Evolutionary conservation across 2,113 vertebrate species (phyloP).

Genomic region (Octodon degus): DNA sequence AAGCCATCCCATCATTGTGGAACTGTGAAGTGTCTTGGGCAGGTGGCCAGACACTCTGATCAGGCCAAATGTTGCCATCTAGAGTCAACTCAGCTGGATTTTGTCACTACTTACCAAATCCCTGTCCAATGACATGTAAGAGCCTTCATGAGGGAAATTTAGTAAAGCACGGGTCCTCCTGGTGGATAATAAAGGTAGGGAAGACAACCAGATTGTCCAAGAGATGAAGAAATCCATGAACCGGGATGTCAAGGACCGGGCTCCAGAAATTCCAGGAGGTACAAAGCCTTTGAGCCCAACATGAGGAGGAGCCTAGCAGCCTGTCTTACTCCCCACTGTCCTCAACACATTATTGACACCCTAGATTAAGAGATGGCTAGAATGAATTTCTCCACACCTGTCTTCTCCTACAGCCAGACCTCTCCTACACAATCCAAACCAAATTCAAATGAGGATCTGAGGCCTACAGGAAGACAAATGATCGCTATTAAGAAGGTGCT

Average conservation of each 20-base stretch:
- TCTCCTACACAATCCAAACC: slow-evolving; percentile 56
- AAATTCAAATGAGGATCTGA: slow-evolving; percentile 70
- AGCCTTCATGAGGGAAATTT: background rate
- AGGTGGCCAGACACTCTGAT: background rate
- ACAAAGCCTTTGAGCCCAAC: slow-evolving; percentile 58
- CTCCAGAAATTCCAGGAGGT: background rate
- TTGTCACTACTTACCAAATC: background rate
- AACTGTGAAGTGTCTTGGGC: background rate
- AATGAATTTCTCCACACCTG: slow-evolving; percentile 85
- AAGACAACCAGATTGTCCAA: background rate
- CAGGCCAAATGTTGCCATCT: background rate
- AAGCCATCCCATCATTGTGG: background rate
- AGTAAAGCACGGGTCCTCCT: background rate
- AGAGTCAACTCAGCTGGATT: background rate
- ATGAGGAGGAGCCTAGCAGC: slow-evolving; percentile 82
- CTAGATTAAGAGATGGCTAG: slow-evolving; percentile 84
- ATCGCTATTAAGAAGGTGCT: slow-evolving; percentile 59
- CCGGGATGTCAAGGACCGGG: background rate
- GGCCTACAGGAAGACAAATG: slow-evolving; percentile 70
- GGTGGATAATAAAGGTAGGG: background rate
- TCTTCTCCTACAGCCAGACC: slow-evolving; percentile 34
- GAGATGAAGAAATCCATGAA: background rate
- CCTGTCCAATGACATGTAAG: background rate
- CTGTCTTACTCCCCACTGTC: slow-evolving; percentile 86
- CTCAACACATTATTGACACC: slow-evolving; percentile 89